Evolutionary conservation across 1,140 invertebrate species (phyloP), one percentile per base, ranked within the genome.

Genomic region (Drosophila teissieri): DNA sequence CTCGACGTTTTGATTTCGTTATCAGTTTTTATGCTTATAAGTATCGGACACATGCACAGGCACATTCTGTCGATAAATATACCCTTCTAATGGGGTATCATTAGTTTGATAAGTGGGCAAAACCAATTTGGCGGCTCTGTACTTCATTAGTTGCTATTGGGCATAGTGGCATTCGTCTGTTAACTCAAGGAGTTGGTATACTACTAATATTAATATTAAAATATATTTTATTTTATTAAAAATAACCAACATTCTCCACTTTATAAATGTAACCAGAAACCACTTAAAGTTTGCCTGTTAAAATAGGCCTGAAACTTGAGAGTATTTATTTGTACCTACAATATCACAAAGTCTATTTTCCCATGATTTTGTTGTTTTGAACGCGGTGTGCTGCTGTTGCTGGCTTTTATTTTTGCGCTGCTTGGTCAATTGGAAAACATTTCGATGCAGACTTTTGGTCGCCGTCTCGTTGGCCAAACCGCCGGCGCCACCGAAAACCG

Each of bases 371-470:
- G 63, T 40, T 60, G 24, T 61, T 65, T 51, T 65, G 44, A 44
- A 52, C 37, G 36, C 46, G 55, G 53, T n/a, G 49, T 44, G 51
- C 53, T 55, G 45, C 54, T 64, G 68, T 73, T 77, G 80, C 57
- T 73, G 83, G 54, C 57, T 69, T 83, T 88, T 88, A 89, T 88
- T 88, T 88, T 76, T 79, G 73, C 77, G 80, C 75, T 88, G 84
- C 78, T 89, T 89, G 84, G 84, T 89, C 84, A 89, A 89, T 89
- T 89, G 84, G 84, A 89, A 89, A 89, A 89, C 80, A 89, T 90
- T 89, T 84, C 84, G 80, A 57, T 84, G 84, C 84, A 89, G 84
- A 89, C 84, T 89, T 89, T 89, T 73, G 49, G 84, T 68, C 85
- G 84, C 84, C 56, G 73, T 63, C 58, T 54, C 64, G 65, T 46